A percentile compares a stretch with the other conserved stretches of the same genome.
These are phyloP conservation scores for Calliopum simillimum DNA, from an alignment of 2,888 invertebrate genomes.

Conservation along the genomic window DNA sequence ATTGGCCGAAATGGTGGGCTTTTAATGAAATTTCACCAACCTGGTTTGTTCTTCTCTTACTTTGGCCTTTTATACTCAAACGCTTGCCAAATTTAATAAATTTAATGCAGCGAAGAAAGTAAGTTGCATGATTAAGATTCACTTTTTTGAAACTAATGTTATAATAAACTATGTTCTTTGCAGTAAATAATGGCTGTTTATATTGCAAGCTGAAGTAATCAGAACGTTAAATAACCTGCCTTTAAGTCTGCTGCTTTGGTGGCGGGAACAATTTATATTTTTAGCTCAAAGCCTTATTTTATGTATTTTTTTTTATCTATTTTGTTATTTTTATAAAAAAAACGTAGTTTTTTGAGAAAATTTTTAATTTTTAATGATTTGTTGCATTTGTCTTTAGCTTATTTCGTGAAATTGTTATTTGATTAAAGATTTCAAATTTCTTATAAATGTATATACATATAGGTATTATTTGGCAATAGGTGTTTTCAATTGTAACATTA, in stretches of 20 bases:
- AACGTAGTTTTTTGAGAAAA: not conserved
- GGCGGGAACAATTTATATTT: slow-evolving; percentile 1
- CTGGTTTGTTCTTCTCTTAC: slow-evolving; percentile 62
- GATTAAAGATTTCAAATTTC: no score
- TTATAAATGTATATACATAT: no score
- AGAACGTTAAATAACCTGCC: not conserved
- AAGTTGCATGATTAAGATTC: slow-evolving; percentile 1
- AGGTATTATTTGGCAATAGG: no score
- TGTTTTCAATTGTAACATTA: no score
- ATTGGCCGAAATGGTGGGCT: slow-evolving; percentile 72
- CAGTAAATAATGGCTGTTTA: slow-evolving; percentile 3
- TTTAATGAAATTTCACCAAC: slow-evolving; percentile 71
- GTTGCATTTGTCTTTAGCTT: not conserved
- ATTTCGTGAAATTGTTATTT: no score
- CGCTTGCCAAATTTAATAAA: slow-evolving; percentile 54
- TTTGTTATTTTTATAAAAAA: not conserved
- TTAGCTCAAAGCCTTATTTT: slow-evolving; percentile 14
- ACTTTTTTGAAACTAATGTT: not conserved
- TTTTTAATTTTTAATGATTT: slow-evolving; percentile 7
- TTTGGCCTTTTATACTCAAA: slow-evolving; percentile 64
- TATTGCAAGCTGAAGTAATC: not conserved
- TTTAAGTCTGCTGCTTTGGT: slow-evolving; percentile 10
- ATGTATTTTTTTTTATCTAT: not conserved
- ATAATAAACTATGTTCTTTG: not conserved
- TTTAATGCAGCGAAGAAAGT: slow-evolving; percentile 42